Percentiles rank a stretch among this genome's conserved stretches.
Conservation (phyloP, 2,113 vertebrate species). For the Antigone vipio region DNA sequence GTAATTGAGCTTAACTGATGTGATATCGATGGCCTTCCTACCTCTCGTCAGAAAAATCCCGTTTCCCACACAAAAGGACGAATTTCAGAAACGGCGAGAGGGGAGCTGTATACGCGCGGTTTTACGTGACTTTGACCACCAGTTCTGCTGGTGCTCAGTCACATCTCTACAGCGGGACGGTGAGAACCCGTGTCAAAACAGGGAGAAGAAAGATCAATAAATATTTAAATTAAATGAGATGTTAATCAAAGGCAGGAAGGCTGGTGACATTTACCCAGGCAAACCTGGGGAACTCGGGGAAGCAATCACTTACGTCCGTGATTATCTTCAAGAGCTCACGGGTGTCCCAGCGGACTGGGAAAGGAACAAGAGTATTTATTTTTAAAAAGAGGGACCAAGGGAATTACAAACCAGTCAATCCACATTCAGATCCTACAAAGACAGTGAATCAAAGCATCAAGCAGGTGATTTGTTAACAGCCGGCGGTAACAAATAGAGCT, state of each 20-base stretch:
- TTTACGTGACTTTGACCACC: accelerated
- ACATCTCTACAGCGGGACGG: accelerated
- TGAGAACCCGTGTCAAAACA: neutral
- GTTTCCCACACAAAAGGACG: neutral
- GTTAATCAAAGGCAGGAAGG: slow-evolving; percentile 37
- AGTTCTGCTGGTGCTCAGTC: neutral
- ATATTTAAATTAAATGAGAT: neutral
- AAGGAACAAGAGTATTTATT: neutral
- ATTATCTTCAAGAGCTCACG: neutral
- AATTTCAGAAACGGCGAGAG: neutral
- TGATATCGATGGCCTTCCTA: neutral
- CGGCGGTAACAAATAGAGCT: neutral
- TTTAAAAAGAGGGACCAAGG: neutral
- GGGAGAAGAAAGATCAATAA: neutral
- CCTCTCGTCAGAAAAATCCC: neutral
- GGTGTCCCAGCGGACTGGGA: neutral
- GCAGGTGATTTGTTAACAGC: neutral
- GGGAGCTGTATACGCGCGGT: accelerated
- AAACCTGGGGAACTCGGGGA: neutral
- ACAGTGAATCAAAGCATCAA: neutral
- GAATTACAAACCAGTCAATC: neutral
- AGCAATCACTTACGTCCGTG: neutral
- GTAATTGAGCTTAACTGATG: neutral
- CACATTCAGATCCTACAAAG: neutral
- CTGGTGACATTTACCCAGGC: slow-evolving; percentile 32